A percentile compares a stretch with the other conserved stretches of the same genome.
phyloP scores from a whole-genome alignment of 2,888 invertebrate species.

The Abrostola triplasia region DNA sequence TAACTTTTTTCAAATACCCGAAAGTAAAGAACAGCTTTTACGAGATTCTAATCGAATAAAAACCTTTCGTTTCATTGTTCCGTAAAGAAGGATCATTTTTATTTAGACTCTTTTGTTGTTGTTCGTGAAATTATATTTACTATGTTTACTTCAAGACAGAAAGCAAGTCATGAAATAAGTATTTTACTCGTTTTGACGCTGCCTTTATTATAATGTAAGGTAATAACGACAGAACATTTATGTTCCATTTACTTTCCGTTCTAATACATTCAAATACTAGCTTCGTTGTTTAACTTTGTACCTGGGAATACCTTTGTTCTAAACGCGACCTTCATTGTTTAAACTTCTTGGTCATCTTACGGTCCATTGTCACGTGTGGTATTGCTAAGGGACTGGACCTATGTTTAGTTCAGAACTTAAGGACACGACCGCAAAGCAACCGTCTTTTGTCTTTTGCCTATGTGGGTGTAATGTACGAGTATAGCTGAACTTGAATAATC shows the following conservation, averaged over 20 bases:
- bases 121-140: constrained; percentile 37
- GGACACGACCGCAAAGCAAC: not conserved
- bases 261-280: too few species aligned
- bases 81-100: constrained; percentile 44
- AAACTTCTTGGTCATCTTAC: not conserved
- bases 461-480: not conserved
- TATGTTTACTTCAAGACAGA: too few species aligned
- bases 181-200: too few species aligned
- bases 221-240: too few species aligned
- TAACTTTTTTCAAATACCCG: constrained; percentile 51
- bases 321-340: not conserved
- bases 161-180: too few species aligned
- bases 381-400: not conserved
- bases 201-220: too few species aligned
- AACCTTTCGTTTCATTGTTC: constrained; percentile 61
- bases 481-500: not conserved
- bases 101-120: constrained; percentile 54
- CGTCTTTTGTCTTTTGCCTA: not conserved
- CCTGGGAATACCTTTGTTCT: not conserved
- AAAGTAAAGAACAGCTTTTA: constrained; percentile 51
- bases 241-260: too few species aligned
- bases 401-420: not conserved
- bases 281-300: too few species aligned
- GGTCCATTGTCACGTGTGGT: not conserved
- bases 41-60: constrained; percentile 59